A percentile compares a stretch with the other conserved stretches of the same genome.
phyloP scores from a whole-genome alignment of 2,113 vertebrate species.

The Vimba vimba region DNA sequence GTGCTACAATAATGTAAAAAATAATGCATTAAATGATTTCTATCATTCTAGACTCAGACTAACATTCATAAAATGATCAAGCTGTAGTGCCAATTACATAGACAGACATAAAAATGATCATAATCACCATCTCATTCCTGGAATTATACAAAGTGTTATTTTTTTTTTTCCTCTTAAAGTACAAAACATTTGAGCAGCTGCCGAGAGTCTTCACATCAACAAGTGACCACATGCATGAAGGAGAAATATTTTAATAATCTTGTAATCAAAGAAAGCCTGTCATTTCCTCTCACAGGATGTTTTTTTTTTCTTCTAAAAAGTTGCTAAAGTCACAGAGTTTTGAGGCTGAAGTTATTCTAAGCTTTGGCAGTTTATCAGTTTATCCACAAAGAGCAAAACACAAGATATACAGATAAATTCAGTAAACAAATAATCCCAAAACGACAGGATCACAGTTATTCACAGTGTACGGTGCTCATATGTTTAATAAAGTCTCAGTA shows the following conservation, averaged over 20 bases:
- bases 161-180: not conserved
- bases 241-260: not conserved
- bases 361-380: slow-evolving; percentile 27
- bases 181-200: slow-evolving; percentile 15
- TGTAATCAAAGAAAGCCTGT: not conserved
- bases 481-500: not conserved
- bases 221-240: slow-evolving; percentile 16
- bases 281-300: not conserved
- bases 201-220: not conserved
- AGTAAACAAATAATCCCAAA: not conserved
- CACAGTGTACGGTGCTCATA: slow-evolving; percentile 17
- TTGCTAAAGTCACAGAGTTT: not conserved
- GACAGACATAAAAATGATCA: not conserved
- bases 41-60: not conserved
- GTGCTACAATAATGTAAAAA: not conserved
- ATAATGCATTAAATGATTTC: not conserved
- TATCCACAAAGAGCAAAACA: not conserved
- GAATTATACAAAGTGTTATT: not conserved
- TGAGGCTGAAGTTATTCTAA: slow-evolving; percentile 10
- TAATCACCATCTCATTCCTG: slow-evolving; percentile 1
- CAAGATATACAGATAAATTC: not conserved
- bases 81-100: not conserved
- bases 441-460: not conserved
- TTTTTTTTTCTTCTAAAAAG: not conserved
- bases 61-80: not conserved